Evolutionary conservation across 2,113 vertebrate genomes (phyloP).

Genomic region (Eonycteris spelaea): DNA sequence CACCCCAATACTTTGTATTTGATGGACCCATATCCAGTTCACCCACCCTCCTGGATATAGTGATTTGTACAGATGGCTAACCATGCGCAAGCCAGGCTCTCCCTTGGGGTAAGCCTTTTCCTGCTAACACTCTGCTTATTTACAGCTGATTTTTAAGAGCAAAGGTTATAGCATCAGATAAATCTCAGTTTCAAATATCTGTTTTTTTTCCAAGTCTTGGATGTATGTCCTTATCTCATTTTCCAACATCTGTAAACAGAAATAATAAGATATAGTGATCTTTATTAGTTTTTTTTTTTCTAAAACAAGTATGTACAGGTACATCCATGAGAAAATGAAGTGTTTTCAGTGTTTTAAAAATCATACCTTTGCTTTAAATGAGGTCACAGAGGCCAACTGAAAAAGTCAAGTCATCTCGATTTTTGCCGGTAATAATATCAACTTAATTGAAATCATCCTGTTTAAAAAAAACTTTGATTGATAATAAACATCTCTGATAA

Average conservation of each 20-base stretch:
- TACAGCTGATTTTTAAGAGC: neutral
- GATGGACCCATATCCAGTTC: neutral
- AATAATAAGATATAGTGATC: neutral
- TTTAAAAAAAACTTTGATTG: neutral
- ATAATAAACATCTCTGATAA: neutral
- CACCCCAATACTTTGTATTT: neutral
- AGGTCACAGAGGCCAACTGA: neutral
- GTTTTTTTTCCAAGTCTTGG: neutral
- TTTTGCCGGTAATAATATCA: neutral
- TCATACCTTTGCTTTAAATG: neutral
- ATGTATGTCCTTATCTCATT: neutral
- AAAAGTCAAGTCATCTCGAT: neutral
- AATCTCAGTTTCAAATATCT: neutral
- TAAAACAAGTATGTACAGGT: neutral
- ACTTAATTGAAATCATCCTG: neutral
- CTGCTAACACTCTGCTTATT: neutral
- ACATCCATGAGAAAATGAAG: neutral
- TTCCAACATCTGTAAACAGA: neutral
- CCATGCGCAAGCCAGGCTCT: neutral
- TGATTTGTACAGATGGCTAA: neutral
- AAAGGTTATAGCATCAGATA: neutral
- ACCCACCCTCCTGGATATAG: neutral
- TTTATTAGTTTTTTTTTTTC: neutral
- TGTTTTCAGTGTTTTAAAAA: neutral
- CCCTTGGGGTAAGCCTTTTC: neutral